Percentiles rank a stretch among this genome's conserved stretches.
phyloP scores from a whole-genome alignment of 1,140 invertebrate species.

The Heliothis subflexa region DNA sequence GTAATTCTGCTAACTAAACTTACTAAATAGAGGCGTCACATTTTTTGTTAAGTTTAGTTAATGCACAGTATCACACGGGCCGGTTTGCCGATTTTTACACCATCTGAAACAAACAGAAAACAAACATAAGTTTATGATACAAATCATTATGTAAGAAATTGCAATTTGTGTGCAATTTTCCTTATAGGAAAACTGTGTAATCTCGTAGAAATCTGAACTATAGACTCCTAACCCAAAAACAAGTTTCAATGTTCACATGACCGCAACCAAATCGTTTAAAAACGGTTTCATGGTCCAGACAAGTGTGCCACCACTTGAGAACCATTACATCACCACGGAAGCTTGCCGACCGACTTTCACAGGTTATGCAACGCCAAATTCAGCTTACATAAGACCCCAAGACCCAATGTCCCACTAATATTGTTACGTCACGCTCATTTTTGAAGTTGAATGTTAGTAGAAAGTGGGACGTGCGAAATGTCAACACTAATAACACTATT shows the following conservation, averaged over 20 bases:
- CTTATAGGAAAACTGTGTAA: too few relatives aligned
- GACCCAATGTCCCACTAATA: constrained; percentile 79
- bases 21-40: constrained; percentile 54
- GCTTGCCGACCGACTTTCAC: constrained; percentile 77
- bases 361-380: constrained; percentile 74
- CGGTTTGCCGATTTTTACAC: constrained; percentile 48
- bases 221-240: constrained; percentile 17
- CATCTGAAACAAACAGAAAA: constrained; percentile 63
- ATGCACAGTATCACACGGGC: constrained; percentile 65
- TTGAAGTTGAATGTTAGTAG: constrained; percentile 81
- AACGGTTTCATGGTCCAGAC: constrained; percentile 58
- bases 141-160: too few relatives aligned
- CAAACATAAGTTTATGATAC: not conserved
- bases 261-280: constrained; percentile 41
- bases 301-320: constrained; percentile 74
- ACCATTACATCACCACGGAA: constrained; percentile 76
- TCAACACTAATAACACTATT: constrained; percentile 53
- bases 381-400: constrained; percentile 74
- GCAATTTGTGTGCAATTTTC: too few relatives aligned
- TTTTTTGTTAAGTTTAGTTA: constrained; percentile 58
- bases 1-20: constrained; percentile 71
- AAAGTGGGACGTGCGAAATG: constrained; percentile 80
- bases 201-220: not conserved
- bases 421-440: constrained; percentile 74
- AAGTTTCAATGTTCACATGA: constrained; percentile 31